phyloP scores from a whole-genome alignment of 2,113 vertebrate species.

The Sigmodon hispidus region DNA sequence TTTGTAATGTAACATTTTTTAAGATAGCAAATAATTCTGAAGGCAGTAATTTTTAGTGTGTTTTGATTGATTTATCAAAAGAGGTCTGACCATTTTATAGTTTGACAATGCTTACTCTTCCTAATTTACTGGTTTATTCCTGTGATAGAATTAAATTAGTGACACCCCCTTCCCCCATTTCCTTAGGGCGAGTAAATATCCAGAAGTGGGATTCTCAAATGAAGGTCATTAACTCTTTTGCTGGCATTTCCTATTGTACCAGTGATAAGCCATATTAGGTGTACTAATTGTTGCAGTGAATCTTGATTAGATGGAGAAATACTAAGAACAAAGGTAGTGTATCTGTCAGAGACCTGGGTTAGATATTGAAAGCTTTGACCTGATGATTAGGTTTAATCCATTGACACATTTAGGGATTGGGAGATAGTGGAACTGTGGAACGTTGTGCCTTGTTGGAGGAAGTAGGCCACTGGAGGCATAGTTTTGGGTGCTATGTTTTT shows the following conservation, averaged over 20 bases:
- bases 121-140: constrained; percentile 1
- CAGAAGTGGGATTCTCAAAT: neutral
- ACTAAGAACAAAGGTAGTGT: neutral
- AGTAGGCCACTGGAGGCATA: neutral
- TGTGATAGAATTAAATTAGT: neutral
- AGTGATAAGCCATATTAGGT: neutral
- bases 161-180: neutral
- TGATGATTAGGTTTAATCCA: neutral
- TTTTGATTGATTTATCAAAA: neutral
- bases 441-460: neutral
- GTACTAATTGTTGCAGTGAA: neutral
- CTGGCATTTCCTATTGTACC: neutral
- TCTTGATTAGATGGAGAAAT: neutral
- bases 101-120: neutral
- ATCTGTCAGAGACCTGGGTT: neutral
- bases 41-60: neutral
- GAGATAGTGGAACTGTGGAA: neutral
- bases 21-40: constrained; percentile 26
- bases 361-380: neutral
- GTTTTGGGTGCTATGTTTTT: neutral
- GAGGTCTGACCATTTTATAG: constrained; percentile 3
- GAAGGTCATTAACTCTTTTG: neutral
- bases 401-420: neutral
- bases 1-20: neutral
- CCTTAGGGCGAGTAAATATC: neutral